A percentile compares a stretch with the other conserved stretches of the same genome.
Conservation (phyloP, 2,797 vertebrate species). For the Rhinogobio ventralis region DNA sequence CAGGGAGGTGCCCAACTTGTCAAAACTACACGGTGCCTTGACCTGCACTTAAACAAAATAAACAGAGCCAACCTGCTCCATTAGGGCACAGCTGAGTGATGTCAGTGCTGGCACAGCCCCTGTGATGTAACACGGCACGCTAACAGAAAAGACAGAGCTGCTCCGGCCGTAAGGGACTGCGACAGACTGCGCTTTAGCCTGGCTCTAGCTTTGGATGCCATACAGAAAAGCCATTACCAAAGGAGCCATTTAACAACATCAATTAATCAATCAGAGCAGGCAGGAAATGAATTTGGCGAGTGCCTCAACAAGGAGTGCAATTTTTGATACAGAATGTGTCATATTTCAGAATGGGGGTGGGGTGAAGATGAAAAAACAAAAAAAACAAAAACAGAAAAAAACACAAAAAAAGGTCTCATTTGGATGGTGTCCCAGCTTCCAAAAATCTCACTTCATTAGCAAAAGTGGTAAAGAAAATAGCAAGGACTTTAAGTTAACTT, state of each 20-base stretch:
- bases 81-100: conserved; percentile 37
- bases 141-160: conserved; percentile 30
- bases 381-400: neutral
- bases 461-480: conserved; percentile 20
- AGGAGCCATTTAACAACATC: conserved; percentile 53
- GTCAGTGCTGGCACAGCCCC: conserved; percentile 13
- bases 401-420: conserved; percentile 36
- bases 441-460: conserved; percentile 55
- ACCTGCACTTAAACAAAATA: conserved; percentile 40
- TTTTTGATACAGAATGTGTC: conserved; percentile 40
- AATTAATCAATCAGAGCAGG: conserved; percentile 61
- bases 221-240: conserved; percentile 64
- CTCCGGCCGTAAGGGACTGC: conserved; percentile 4
- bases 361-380: neutral
- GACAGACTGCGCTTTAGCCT: conserved; percentile 20
- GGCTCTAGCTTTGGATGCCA: conserved; percentile 50
- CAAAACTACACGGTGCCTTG: conserved; percentile 16
- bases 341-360: conserved; percentile 22
- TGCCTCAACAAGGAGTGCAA: conserved; percentile 19
- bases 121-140: conserved; percentile 35
- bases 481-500: conserved; percentile 38
- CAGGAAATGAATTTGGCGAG: conserved; percentile 40
- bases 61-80: conserved; percentile 22
- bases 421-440: conserved; percentile 49
- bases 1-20: conserved; percentile 30